Percentiles rank a stretch among this genome's conserved stretches.
Evolutionary conservation across 92 coral and sea anemone genomes (phyloP).

Genomic region (Siderastrea radians): DNA sequence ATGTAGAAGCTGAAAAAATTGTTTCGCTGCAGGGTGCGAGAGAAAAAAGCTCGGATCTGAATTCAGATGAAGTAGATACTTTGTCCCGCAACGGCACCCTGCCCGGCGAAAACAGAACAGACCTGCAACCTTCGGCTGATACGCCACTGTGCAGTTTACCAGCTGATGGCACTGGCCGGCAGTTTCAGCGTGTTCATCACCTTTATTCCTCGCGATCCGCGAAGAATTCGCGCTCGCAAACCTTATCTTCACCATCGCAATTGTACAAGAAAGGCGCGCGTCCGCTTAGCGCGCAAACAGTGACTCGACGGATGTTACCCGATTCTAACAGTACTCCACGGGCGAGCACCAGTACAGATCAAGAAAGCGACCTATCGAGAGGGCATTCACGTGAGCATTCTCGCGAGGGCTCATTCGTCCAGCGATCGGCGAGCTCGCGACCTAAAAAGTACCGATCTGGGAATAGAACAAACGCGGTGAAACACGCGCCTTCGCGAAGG

Average conservation of each 20-base stretch:
- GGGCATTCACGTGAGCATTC: constrained; percentile 26
- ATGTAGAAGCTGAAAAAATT: background rate
- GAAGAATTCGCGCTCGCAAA: constrained; percentile 29
- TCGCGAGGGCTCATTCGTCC: constrained; percentile 36
- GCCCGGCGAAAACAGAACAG: background rate
- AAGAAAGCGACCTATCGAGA: constrained; percentile 33
- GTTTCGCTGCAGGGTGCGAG: background rate
- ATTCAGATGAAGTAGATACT: background rate
- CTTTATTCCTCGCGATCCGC: constrained; percentile 44
- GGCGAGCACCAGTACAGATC: constrained; percentile 32
- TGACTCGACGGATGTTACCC: background rate
- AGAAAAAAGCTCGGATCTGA: background rate
- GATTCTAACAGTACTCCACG: constrained; percentile 28
- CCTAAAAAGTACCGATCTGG: constrained; percentile 25
- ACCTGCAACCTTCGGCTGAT: background rate
- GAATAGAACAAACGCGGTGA: constrained; percentile 8
- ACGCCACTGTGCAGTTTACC: constrained; percentile 9
- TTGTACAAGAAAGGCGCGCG: constrained; percentile 36
- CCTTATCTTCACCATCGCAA: constrained; percentile 36
- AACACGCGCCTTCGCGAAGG: background rate
- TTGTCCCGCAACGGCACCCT: background rate
- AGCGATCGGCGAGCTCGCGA: constrained; percentile 23
- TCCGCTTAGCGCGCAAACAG: constrained; percentile 9
- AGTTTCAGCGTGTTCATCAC: constrained; percentile 24
- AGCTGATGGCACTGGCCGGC: background rate